Base-by-base conservation (phyloP, 2,888 invertebrate genomes). In the Cephus nigrinus region DNA sequence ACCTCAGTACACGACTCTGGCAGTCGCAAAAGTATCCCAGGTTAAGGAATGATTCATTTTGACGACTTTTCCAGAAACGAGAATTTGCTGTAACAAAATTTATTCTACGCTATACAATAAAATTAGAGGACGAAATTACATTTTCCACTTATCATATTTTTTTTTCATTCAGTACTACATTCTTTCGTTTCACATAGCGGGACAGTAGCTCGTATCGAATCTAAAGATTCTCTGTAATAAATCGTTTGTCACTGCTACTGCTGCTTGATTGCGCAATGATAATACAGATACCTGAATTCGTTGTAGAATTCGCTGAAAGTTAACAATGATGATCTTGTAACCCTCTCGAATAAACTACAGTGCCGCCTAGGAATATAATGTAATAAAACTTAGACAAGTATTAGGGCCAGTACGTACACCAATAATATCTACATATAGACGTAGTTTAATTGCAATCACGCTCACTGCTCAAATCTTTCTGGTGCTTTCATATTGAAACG, bases 381-480 rank as follows among this genome's bases (percentile, higher is more conserved):
- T 35, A 74, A 36, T 33, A 30, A 74, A 74, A 32, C n/a, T 78
- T 77, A 79, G 73, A 76, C 72, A 80, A 73, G 75, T 69, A 75
- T 69, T 81, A 83, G 79, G 82, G 82, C 83, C 83, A 83, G 80
- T 83, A 82, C 78, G 79, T 82, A 81, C 78, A 80, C 82, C 80
- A 76, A 80, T 55, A 55, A 55, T 76, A 74, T 74, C 74, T 23
- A 74, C 74, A 35, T 36, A 23, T 74, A 74, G 23, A 30, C 33
- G 78, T 81, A 80, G 75, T 78, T 82, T 71, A 30, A 82, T 79
- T 79, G 80, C 79, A 78, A 77, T 81, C 76, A 78, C 79, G 78
- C 80, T 80, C 81, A 82, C 83, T 88, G 88, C 86, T 87, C 85
- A 87, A 85, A 82, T 82, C 83, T 82, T 78, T 84, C 83, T 83